phyloP scores from a whole-genome alignment of 2,113 vertebrate species.

The Trochalopteron elliotii region DNA sequence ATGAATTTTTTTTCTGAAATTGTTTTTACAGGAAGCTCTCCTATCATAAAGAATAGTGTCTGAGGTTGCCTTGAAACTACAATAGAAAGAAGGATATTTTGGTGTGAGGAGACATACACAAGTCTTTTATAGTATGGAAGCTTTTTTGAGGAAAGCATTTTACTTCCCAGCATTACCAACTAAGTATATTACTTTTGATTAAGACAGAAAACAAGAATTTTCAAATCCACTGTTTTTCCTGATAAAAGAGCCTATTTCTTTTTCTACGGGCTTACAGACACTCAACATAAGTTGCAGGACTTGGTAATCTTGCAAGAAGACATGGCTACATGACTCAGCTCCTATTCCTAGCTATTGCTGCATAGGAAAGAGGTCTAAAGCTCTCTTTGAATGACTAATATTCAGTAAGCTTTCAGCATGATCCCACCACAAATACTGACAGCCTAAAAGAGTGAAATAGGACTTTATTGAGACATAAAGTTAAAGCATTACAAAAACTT shows the following conservation, averaged over 20 bases:
- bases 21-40: neutral
- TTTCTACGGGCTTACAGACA: neutral
- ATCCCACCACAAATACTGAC: neutral
- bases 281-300: neutral
- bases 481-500: neutral
- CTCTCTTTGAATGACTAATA: neutral
- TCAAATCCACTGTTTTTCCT: neutral
- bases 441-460: neutral
- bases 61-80: neutral
- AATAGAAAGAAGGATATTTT: neutral
- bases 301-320: neutral
- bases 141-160: neutral
- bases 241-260: neutral
- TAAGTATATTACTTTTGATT: neutral
- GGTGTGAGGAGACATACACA: neutral
- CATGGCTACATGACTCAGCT: neutral
- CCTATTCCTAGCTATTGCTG: neutral
- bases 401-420: neutral
- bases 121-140: neutral
- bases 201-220: neutral
- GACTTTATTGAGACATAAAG: neutral
- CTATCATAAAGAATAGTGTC: neutral
- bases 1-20: neutral
- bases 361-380: neutral
- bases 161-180: neutral